Conservation (phyloP, 2,113 vertebrate genomes). For the Jaculus jaculus region DNA sequence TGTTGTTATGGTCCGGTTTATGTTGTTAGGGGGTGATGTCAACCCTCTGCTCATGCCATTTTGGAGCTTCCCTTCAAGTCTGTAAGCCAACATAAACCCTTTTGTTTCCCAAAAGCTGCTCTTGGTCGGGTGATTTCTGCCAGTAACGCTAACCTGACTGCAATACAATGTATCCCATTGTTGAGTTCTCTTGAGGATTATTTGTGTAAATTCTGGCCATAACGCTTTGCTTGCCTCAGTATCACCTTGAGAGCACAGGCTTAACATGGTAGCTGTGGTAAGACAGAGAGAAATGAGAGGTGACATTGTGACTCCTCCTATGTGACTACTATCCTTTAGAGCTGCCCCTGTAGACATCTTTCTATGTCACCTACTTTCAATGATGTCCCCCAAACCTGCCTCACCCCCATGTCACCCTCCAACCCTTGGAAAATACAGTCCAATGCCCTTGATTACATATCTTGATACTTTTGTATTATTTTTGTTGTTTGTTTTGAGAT, state of each 20-base stretch:
- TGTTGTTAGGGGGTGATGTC: too few species aligned
- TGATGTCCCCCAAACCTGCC: neutral
- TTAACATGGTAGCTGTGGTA: neutral
- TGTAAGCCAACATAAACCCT: too few species aligned
- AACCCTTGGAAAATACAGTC: neutral
- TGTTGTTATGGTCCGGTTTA: too few species aligned
- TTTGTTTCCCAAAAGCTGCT: too few species aligned
- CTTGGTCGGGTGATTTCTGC: too few species aligned
- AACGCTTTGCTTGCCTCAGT: neutral
- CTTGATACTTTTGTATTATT: neutral
- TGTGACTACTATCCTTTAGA: neutral
- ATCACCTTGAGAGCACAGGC: neutral
- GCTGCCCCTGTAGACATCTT: neutral
- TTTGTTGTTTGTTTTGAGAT: neutral
- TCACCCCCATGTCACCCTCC: rapidly evolving
- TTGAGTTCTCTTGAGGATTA: neutral
- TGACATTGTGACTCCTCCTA: rapidly evolving
- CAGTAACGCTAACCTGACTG: too few species aligned
- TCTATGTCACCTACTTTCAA: neutral
- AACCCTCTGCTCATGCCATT: too few species aligned
- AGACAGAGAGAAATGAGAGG: neutral
- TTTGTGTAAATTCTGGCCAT: neutral
- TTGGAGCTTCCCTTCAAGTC: too few species aligned
- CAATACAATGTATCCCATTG: neutral
- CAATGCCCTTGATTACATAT: neutral